A percentile compares a stretch with the other conserved stretches of the same genome.
Conservation (phyloP, 2,888 invertebrate species). For the Syritta pipiens region DNA sequence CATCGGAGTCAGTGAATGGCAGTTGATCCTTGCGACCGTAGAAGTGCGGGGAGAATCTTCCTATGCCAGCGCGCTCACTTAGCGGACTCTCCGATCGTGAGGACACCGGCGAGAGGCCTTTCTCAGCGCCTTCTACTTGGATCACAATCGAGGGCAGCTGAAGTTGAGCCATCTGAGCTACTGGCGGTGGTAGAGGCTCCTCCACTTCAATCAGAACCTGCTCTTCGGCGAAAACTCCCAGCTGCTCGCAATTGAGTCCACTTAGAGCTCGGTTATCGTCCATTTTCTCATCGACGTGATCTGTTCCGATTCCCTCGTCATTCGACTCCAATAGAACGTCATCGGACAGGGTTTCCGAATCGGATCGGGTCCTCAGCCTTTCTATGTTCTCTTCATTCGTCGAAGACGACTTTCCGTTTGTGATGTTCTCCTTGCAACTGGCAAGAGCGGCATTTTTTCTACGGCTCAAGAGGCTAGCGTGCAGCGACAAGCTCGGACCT, state of each 20-base stretch:
- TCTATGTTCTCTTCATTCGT: conserved; percentile 70
- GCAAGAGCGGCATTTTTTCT: conserved; percentile 84
- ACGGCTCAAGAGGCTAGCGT: conserved; percentile 80
- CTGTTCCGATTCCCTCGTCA: conserved; percentile 89
- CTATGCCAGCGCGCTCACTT: conserved; percentile 86
- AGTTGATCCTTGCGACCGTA: conserved; percentile 84
- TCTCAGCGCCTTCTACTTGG: conserved; percentile 81
- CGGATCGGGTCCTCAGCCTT: conserved; percentile 82
- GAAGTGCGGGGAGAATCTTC: conserved; percentile 86
- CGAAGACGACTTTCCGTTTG: conserved; percentile 72
- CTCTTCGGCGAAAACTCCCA: conserved; percentile 71
- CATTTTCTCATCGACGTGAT: conserved; percentile 85
- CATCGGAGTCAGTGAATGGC: conserved; percentile 89
- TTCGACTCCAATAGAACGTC: conserved; percentile 86
- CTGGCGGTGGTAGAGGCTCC: conserved; percentile 66
- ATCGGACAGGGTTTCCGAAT: conserved; percentile 87
- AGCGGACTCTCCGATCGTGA: conserved; percentile 89
- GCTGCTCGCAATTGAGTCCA: conserved; percentile 59
- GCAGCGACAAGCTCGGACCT: conserved; percentile 72
- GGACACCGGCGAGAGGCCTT: conserved; percentile 86
- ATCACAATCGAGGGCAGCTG: conserved; percentile 83
- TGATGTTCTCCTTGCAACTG: conserved; percentile 80
- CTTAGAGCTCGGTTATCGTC: conserved; percentile 77
- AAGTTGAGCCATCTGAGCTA: conserved; percentile 79
- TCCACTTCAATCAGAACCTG: conserved; percentile 72